Evolutionary conservation across 1,140 invertebrate species (phyloP).

Genomic region (Glomeris maerens): DNA sequence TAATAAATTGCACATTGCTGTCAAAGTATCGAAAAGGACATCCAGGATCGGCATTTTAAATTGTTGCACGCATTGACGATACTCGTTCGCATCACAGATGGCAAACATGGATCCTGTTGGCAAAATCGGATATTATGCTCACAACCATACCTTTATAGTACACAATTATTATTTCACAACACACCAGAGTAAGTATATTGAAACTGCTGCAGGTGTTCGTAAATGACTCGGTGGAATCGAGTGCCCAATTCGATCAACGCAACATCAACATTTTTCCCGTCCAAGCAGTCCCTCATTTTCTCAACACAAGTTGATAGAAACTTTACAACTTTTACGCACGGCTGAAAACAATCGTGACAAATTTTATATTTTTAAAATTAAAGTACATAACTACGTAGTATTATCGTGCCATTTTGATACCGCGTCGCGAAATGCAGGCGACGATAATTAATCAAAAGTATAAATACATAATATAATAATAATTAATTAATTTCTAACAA

Average conservation of each 20-base stretch:
- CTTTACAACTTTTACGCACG: constrained; percentile 72
- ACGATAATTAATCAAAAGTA: constrained; percentile 1
- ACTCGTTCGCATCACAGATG: constrained; percentile 95
- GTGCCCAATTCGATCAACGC: constrained; percentile 78
- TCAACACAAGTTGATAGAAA: constrained; percentile 62
- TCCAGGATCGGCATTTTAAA: constrained; percentile 60
- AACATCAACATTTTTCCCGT: constrained; percentile 82
- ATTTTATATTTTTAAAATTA: constrained; percentile 12
- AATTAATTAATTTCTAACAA: no score
- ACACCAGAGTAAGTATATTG: constrained; percentile 85
- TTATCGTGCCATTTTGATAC: no score
- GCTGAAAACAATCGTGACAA: constrained; percentile 41
- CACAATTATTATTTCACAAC: constrained; percentile 9
- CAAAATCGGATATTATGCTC: constrained; percentile 3
- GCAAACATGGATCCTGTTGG: constrained; percentile 78
- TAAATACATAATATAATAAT: constrained; percentile 4
- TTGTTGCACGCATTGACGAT: constrained; percentile 61
- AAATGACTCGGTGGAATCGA: constrained; percentile 81
- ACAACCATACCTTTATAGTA: neutral
- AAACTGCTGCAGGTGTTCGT: constrained; percentile 87
- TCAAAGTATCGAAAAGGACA: constrained; percentile 81
- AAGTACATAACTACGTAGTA: no score
- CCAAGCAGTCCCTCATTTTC: constrained; percentile 67
- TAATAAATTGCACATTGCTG: constrained; percentile 88
- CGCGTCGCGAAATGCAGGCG: no score